Conservation (phyloP, 2,113 vertebrate species). For the Clarias magur region DNA sequence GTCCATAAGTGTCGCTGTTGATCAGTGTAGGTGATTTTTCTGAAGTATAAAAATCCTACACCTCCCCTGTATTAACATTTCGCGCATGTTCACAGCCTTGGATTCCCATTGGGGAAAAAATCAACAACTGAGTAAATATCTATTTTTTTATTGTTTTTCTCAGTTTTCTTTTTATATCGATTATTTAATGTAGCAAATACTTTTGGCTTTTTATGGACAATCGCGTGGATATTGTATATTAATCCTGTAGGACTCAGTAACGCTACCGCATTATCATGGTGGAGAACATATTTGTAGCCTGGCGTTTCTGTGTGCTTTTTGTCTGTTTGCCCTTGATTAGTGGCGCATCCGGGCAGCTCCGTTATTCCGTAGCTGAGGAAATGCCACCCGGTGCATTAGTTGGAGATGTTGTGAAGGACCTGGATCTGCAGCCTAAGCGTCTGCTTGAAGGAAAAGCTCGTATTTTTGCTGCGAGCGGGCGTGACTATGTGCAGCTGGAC, state of each 20-base stretch:
- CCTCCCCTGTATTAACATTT: constrained; percentile 14
- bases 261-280: constrained; percentile 22
- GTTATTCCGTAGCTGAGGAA: constrained; percentile 53
- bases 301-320: constrained; percentile 28
- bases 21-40: constrained; percentile 58
- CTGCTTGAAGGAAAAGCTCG: constrained; percentile 50
- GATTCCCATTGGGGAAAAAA: background rate
- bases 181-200: background rate
- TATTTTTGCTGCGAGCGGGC: constrained; percentile 48
- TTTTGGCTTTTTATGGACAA: background rate
- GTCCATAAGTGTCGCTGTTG: constrained; percentile 87
- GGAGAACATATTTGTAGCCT: background rate
- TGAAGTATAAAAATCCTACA: constrained; percentile 43
- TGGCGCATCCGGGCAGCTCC: constrained; percentile 45
- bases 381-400: constrained; percentile 51
- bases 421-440: constrained; percentile 51
- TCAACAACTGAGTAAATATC: background rate
- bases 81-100: constrained; percentile 18
- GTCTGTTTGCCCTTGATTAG: constrained; percentile 17
- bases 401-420: constrained; percentile 51
- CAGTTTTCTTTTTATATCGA: background rate
- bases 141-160: background rate
- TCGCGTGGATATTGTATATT: background rate
- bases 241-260: background rate
- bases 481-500: constrained; percentile 57